A percentile compares a stretch with the other conserved stretches of the same genome.
phyloP scores from a whole-genome alignment of 2,113 vertebrate genomes.

The Channa maculata region DNA sequence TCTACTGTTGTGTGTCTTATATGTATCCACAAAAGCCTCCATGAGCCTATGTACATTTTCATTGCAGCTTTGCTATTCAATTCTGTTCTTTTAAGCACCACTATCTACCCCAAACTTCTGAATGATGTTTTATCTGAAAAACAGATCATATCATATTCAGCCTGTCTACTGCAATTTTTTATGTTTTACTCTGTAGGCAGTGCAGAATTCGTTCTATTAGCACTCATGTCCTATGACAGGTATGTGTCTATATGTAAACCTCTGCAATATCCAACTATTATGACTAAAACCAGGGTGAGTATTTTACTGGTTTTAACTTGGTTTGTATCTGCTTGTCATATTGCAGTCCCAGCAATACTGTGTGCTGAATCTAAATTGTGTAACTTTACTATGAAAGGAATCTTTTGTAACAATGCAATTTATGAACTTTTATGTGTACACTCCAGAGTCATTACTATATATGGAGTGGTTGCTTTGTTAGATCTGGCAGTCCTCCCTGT shows the following conservation, averaged over 20 bases:
- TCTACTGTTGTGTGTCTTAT: conserved; percentile 14
- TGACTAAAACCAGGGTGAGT: neutral
- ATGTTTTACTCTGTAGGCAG: neutral
- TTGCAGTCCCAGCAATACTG: neutral
- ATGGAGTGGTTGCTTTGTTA: neutral
- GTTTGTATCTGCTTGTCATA: neutral
- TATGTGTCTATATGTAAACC: conserved; percentile 41
- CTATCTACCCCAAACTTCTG: too few species aligned
- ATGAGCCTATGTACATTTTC: conserved; percentile 8
- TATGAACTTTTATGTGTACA: conserved; percentile 1
- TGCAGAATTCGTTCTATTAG: conserved; percentile 9
- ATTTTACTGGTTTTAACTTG: neutral
- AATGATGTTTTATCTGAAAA: too few species aligned
- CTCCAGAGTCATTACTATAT: neutral
- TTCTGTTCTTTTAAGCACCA: too few species aligned
- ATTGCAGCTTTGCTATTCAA: too few species aligned
- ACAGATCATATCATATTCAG: neutral
- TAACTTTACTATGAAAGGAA: too few species aligned
- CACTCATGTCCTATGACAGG: conserved; percentile 35
- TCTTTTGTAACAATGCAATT: conserved; percentile 35
- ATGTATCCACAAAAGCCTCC: conserved; percentile 5
- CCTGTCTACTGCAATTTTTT: conserved; percentile 18
- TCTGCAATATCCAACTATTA: conserved; percentile 26
- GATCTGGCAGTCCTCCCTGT: neutral
- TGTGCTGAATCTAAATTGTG: too few species aligned